Conservation (phyloP, 2,113 vertebrate genomes). For the Kryptolebias marmoratus region DNA sequence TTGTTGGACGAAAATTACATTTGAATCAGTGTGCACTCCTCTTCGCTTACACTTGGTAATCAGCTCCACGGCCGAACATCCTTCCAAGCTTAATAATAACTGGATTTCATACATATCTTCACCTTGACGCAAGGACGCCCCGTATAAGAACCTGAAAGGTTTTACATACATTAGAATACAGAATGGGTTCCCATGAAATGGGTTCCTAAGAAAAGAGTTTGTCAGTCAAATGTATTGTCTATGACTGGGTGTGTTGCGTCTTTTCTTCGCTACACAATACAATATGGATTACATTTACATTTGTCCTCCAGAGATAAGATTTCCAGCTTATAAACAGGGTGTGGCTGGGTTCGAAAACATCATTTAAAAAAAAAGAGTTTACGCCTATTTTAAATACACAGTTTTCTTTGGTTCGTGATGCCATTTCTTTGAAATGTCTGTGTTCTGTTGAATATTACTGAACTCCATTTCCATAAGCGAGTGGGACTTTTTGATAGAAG, state of each 20-base stretch:
- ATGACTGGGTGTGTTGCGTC: slow-evolving; percentile 9
- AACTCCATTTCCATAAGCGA: too few relatives aligned
- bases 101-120: slow-evolving; percentile 56
- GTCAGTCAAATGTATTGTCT: slow-evolving; percentile 35
- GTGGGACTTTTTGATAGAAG: too few relatives aligned
- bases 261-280: slow-evolving; percentile 31
- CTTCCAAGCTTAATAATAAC: slow-evolving; percentile 43
- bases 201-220: slow-evolving; percentile 29
- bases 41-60: slow-evolving; percentile 42
- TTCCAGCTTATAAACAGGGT: background rate
- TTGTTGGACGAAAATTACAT: slow-evolving; percentile 22
- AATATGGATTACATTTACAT: slow-evolving; percentile 61
- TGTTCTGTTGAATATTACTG: too few relatives aligned
- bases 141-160: slow-evolving; percentile 11
- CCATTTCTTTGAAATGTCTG: background rate
- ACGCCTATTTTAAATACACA: background rate
- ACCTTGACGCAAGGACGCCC: slow-evolving; percentile 60
- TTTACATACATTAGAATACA: slow-evolving; percentile 69
- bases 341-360: background rate
- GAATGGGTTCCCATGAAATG: slow-evolving; percentile 10
- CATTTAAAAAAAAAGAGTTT: background rate
- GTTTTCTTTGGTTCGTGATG: background rate
- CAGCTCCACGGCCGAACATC: slow-evolving; percentile 17
- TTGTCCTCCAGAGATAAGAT: slow-evolving; percentile 32
- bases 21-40: slow-evolving; percentile 37